These are phyloP conservation scores for Salvator merianae DNA, from an alignment of 2,113 vertebrate genomes.

Conservation along the genomic window DNA sequence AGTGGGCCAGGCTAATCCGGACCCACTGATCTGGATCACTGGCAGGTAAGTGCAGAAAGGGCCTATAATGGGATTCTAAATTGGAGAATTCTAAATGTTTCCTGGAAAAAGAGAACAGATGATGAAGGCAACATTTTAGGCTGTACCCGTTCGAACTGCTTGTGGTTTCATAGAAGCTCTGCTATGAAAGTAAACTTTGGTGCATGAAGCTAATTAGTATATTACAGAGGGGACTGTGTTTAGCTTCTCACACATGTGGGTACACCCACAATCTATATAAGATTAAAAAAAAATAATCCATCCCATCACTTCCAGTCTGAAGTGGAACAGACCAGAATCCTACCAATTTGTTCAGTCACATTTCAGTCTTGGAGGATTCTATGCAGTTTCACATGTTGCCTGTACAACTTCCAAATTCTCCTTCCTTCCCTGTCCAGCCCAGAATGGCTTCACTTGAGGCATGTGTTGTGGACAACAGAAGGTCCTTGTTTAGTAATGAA, in stretches of 20 bases:
- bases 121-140: not conserved
- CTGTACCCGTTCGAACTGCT: too few relatives aligned
- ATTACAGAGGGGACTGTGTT: not conserved
- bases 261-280: too few relatives aligned
- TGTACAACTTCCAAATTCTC: conserved; percentile 36
- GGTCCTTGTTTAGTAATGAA: conserved; percentile 76
- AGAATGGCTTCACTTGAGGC: conserved; percentile 52
- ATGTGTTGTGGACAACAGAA: conserved; percentile 71
- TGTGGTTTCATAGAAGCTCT: not conserved
- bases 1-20: too few relatives aligned
- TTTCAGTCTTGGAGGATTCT: not conserved
- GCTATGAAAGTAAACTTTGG: too few relatives aligned
- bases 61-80: too few relatives aligned
- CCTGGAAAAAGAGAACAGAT: too few relatives aligned
- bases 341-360: not conserved
- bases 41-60: too few relatives aligned
- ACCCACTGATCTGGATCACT: too few relatives aligned
- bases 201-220: not conserved
- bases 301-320: not conserved
- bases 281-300: too few relatives aligned
- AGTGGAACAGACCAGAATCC: not conserved
- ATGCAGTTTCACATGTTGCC: not conserved
- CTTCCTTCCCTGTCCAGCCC: conserved; percentile 11
- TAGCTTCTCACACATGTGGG: too few relatives aligned
- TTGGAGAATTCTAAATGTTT: too few relatives aligned